These are phyloP conservation scores for Drosophila paranaensis DNA, from an alignment of 2,888 invertebrate species.

Conservation along the genomic window DNA sequence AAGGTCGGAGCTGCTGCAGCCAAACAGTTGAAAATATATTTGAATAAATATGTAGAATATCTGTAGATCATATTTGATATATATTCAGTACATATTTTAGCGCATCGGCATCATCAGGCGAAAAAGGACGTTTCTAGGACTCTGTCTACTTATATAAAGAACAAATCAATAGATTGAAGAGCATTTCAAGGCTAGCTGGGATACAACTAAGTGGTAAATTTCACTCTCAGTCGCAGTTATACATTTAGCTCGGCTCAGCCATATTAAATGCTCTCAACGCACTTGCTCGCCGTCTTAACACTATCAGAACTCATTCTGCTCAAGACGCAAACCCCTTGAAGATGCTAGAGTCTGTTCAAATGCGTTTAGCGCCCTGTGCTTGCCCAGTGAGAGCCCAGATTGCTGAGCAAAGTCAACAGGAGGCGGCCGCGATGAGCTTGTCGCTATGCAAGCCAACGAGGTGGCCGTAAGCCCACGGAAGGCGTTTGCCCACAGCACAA, in stretches of 20 bases:
- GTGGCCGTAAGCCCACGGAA: neutral
- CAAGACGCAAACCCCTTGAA: neutral
- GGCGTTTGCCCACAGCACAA: neutral
- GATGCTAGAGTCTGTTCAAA: neutral
- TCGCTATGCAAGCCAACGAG: conserved; percentile 8
- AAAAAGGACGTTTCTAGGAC: no score
- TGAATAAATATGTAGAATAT: no score
- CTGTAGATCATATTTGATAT: no score
- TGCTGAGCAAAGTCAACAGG: neutral
- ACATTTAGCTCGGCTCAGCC: neutral
- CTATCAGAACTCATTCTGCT: neutral
- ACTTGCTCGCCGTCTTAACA: neutral
- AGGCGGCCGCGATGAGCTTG: conserved; percentile 6
- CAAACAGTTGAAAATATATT: no score
- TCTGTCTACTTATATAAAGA: no score
- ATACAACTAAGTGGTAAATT: no score
- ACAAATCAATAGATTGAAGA: no score
- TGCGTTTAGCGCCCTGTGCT: conserved; percentile 5
- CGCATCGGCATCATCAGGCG: no score
- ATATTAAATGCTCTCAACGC: neutral
- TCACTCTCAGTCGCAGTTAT: no score
- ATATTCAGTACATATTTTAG: no score
- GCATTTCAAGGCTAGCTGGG: no score
- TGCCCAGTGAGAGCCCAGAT: neutral
- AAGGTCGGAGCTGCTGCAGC: no score